Base-by-base conservation (phyloP, 2,113 vertebrate species). In the Crotalus tigris region DNA sequence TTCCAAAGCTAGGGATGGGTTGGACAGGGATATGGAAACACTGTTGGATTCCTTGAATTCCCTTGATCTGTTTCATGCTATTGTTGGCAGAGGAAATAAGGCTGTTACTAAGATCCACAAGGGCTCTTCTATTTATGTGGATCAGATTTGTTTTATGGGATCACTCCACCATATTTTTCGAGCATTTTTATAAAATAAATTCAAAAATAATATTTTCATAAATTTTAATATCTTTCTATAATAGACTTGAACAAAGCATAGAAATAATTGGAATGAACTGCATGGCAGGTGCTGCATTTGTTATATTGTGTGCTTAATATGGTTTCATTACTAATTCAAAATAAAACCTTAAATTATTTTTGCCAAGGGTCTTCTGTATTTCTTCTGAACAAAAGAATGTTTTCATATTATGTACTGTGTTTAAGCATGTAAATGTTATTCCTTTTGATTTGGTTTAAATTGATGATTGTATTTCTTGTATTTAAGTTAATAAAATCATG, bases 261-360 rank as follows among this genome's bases (percentile, higher is more conserved):
- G 8, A 39, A 39, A 29, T 61, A 86, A 90, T 93, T 85, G 12
- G 19, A 86, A 54, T 61, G n/a, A 64, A 24, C 46, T 87, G 29
- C 57, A 58, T 10, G 2, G 15, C 6, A 29, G 58, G 53, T 90
- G 44, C 46, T 87, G 39, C 39, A 44, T 13, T 93, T 64, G 90
- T 53, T 93, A 92, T 88, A 15, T 81, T 46, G 13, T 51, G 8
- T 46, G 21, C 81, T 90, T 90, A 90, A 51, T n/a, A 87, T 29
- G 88, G 88, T 81, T 44, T 29, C 61, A 49, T 55, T 89, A 87
- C 39, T 64, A 54, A 86, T 54, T 57, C 75, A 29, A 53, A 90
- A 93, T 92, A 64, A 90, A 61, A 29, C 59, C 21, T 61, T 17
- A 59, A 39, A 44, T 54, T 92, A 46, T 59, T 86, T 90, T 93